A percentile compares a stretch with the other conserved stretches of the same genome.
Evolutionary conservation across 2,888 invertebrate genomes (phyloP).

Genomic region (Anoncus sp.): DNA sequence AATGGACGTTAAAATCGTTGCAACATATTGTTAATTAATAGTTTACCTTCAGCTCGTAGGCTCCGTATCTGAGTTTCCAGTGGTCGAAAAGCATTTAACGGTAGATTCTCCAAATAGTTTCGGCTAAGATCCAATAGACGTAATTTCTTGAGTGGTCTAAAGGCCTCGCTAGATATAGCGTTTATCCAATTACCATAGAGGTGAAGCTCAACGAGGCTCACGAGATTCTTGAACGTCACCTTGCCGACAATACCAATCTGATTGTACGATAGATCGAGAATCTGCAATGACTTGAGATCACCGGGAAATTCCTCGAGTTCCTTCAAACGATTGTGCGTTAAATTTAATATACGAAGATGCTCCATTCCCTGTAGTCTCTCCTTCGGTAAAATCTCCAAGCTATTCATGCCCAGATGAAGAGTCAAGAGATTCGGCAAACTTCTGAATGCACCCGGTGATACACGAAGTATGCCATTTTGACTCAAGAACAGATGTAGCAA

Average conservation of each 20-base stretch:
- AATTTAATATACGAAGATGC: constrained; percentile 90
- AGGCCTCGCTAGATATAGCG: constrained; percentile 90
- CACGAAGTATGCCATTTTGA: constrained; percentile 90
- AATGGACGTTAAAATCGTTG: no score
- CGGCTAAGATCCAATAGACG: constrained; percentile 91
- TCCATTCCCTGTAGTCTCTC: constrained; percentile 93
- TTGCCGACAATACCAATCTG: constrained; percentile 92
- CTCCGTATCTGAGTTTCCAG: constrained; percentile 93
- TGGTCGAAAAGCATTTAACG: constrained; percentile 90
- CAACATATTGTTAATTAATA: constrained; percentile 6
- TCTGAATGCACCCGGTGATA: constrained; percentile 94
- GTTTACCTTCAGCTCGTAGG: constrained; percentile 91
- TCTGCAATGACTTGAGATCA: constrained; percentile 91
- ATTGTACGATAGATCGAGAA: constrained; percentile 93
- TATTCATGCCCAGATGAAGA: constrained; percentile 93
- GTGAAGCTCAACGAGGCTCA: constrained; percentile 90
- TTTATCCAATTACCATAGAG: constrained; percentile 94
- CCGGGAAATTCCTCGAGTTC: constrained; percentile 92
- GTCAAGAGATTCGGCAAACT: constrained; percentile 90
- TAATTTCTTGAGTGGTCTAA: constrained; percentile 90
- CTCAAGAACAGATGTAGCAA: constrained; percentile 90
- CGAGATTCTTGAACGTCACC: constrained; percentile 90
- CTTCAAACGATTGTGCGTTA: constrained; percentile 93
- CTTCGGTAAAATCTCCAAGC: constrained; percentile 92
- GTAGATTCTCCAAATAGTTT: constrained; percentile 93